These are phyloP conservation scores for Pachyramphus minor DNA, from an alignment of 2,113 vertebrate genomes.

Conservation along the genomic window DNA sequence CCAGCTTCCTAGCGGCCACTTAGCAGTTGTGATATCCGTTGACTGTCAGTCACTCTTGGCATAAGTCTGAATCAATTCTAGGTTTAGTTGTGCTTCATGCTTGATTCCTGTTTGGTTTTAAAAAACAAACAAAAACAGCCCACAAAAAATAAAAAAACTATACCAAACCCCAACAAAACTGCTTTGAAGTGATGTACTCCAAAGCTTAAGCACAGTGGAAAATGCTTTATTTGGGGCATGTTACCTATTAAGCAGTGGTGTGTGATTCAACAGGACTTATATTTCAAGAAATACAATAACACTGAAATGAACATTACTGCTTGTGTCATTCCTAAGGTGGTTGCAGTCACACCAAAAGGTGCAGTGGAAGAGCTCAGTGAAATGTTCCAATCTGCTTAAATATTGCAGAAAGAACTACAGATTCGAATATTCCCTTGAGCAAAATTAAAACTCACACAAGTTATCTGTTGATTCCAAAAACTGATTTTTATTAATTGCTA, in stretches of 20 bases:
- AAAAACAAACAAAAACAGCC: neutral
- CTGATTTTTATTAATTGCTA: too few species aligned
- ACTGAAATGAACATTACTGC: neutral
- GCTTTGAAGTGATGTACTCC: neutral
- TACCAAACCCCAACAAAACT: neutral
- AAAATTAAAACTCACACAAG: too few species aligned
- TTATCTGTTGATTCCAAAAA: too few species aligned
- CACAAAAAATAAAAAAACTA: neutral
- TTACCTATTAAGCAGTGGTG: accelerated
- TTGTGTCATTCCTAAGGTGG: neutral
- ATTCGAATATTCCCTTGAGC: too few species aligned
- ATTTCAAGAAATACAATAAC: neutral
- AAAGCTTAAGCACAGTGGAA: neutral
- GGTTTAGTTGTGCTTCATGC: neutral
- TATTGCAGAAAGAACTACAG: too few species aligned
- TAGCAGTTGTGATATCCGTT: neutral
- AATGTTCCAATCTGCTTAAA: too few species aligned
- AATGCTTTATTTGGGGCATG: neutral
- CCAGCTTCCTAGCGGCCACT: neutral
- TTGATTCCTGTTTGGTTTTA: neutral
- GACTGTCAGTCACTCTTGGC: neutral
- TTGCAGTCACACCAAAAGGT: neutral
- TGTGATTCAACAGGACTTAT: neutral
- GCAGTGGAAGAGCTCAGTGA: neutral
- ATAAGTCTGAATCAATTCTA: neutral